Base-by-base conservation (phyloP, 2,113 vertebrate species). In the Ictalurus punctatus region DNA sequence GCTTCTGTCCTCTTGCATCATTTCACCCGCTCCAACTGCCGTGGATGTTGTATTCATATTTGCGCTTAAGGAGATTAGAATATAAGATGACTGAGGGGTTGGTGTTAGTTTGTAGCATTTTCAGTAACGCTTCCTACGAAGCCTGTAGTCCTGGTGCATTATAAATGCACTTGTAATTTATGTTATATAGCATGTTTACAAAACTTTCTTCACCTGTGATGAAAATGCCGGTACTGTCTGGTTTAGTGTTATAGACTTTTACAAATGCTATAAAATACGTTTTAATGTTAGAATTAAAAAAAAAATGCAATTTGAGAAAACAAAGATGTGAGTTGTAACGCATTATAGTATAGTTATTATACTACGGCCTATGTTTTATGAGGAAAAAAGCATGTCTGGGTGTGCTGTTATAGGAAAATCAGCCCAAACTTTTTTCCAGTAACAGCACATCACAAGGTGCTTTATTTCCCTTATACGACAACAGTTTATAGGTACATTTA, bases 1-100 rank as follows among this genome's bases (percentile, higher is more conserved):
- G 88, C 74, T 85, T 80, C 76, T 67, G 76, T 85, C 83, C 74
- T 89, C 88, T 81, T 85, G 89, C 83, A 88, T 90, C 86, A 86
- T 88, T 89, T 89, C 84, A 71, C 61, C 65, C 54, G 25, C 52
- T 81, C 30, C 86, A 44, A 40, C 40, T 85, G 88, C 83, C 56
- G 21, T 30, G 30, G 21, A 52, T 14, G 34, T 69, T n/a, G 83
- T 58, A 23, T 54, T 85, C n/a, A 21, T 17, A 56, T 40, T 80
- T 80, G 48, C 6, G 21, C 83, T 85, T 61, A 52, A 81, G 69
- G 74, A 54, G 88, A 86, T 89, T 80, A 71, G 34, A 71, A 88
- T 44, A 54, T 44, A 52, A 59, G 61, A 78, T 56, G 82, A 79
- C 56, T 40, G 67, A 80, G 23, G 61, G 48, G 23, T 85, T 40